Evolutionary conservation across 2,113 vertebrate genomes (phyloP), one percentile per base, ranked within the genome.

Genomic region (Scolopax mira): DNA sequence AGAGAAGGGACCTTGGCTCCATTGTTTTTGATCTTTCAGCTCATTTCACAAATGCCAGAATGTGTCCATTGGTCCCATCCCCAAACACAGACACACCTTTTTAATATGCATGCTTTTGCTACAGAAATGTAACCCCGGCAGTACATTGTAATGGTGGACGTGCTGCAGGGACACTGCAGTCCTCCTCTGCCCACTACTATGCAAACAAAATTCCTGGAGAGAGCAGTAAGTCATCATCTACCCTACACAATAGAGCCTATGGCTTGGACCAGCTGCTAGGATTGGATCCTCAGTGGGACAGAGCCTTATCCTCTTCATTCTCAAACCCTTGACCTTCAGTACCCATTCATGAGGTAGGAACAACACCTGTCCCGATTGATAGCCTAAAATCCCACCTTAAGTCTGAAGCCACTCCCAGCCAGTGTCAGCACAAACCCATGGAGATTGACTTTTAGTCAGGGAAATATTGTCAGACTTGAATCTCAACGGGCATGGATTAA

Each of bases 131-230:
- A 81, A 93, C 94, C 95, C 88, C 3, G 11, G 93, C 65, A 78
- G 35, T 31, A 33, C 70, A n/a, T 94, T 96, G 92, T 60, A 28
- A 87, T 33, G 88, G 94, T 90, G 93, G 97, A 94, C 81, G 39
- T 69, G 96, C 97, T 97, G 69, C 90, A 87, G 94, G 96, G 88
- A 96, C 95, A 61, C 85, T 60, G 97, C 97, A 78, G 96, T 79
- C 65, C 85, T 94, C 74, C 97, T 97, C 96, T 87, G 96, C 81
- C 97, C 74, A 51, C 98, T 98, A 97, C 97, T 94, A 97, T 97
- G 98, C 98, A 98, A 98, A 98, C 97, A 48, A 91, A 93, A 94
- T 92, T 89, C 95, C 81, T 96, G 88, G 97, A 92, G 80, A 92
- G 82, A 96, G 78, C 78, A 66, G 1, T 89, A 92, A 94, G 64